Base-by-base conservation (phyloP, 2,888 invertebrate species). In the Drosophila paranaensis region DNA sequence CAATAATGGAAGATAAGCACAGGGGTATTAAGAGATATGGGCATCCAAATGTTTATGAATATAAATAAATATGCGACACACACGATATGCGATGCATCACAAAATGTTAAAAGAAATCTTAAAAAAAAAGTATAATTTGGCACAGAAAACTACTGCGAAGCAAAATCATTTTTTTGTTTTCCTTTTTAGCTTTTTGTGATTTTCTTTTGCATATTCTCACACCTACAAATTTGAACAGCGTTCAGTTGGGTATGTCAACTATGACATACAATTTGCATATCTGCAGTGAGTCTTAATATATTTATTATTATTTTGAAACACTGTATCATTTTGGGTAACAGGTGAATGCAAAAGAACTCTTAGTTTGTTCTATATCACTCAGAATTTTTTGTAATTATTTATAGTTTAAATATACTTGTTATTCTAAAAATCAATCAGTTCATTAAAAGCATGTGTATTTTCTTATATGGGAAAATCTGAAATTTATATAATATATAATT, bases 1-100 rank as follows among this genome's bases (percentile, higher is more conserved):
- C 61, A 73, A 81, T 67, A 69, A 75, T 81, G 55, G 53, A 58
- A 70, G 39, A 65, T 62, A 71, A 82, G 74, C 74, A 76, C 56
- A 63, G 35, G 50, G 67, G 56, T 45, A 64, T 65, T 58, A 56
- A 60, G 64, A 74, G 67, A 55, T 66, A 61, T 35, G 14, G 39
- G 8, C 13, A 11, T 13, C 9, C 9, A 43, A 25, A 63, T 69
- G 51, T 64, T 65, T 64, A 50, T 16, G 48, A 68, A 73, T 60
- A 71, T 65, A 65, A 75, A 80, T 61, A 80, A 66, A 76, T 66
- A 45, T 37, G n/a, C 48, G 48, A 11, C 27, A 11, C 25, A 8
- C 53, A 20, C 14, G 25, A 53, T 35, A 27, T 14, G 42, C 30
- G 33, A 39, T 62, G 53, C 72, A 77, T 35, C 40, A 45, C 10